phyloP scores from a whole-genome alignment of 2,797 vertebrate species.

The Phylloscopus collybita region DNA sequence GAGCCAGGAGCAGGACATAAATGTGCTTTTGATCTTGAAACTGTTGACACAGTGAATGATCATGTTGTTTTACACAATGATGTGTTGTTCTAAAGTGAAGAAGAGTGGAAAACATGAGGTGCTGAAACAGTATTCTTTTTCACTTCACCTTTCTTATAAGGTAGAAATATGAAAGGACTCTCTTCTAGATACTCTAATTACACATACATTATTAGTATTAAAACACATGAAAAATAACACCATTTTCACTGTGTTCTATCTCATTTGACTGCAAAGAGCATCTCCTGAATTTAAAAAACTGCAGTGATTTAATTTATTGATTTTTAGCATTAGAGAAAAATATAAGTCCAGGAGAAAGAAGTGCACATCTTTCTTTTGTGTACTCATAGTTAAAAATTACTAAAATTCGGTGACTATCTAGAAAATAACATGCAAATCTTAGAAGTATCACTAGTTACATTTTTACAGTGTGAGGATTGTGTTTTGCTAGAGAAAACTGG shows the following conservation, averaged over 20 bases:
- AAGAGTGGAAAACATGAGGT: not conserved
- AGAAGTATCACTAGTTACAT: accelerated
- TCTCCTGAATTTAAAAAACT: not conserved
- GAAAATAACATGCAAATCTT: not conserved
- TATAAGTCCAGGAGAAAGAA: not conserved
- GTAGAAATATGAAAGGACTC: not conserved
- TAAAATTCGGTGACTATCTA: not conserved
- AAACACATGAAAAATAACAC: not conserved
- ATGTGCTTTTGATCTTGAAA: not conserved
- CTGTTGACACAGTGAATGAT: not conserved
- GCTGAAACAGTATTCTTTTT: not conserved
- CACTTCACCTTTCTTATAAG: not conserved
- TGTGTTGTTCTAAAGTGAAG: not conserved
- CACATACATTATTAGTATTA: not conserved
- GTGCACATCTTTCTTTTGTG: not conserved
- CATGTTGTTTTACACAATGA: not conserved
- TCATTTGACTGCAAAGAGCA: not conserved
- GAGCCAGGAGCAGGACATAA: not conserved
- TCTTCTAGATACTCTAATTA: not conserved
- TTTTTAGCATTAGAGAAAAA: not conserved
- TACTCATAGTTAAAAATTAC: not conserved
- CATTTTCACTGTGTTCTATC: not conserved
- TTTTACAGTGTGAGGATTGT: not conserved
- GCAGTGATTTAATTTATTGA: not conserved
- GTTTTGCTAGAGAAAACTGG: not conserved